Evolutionary conservation across 2,888 invertebrate genomes (phyloP), one percentile per base, ranked within the genome.

Genomic region (Agrochola lota): DNA sequence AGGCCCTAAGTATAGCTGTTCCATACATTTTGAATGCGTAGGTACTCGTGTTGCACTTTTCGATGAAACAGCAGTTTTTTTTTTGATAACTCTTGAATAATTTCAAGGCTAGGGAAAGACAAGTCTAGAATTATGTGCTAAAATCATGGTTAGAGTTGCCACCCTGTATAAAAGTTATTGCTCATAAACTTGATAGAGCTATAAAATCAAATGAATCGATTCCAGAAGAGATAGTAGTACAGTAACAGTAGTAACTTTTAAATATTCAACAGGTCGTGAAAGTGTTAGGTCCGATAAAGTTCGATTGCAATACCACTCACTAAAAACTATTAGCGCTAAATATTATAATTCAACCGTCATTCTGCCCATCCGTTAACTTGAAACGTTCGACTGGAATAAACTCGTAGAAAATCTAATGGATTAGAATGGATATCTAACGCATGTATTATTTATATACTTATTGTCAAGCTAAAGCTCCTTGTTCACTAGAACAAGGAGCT

Each of bases 181-280:
- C 20, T 66, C 77, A 59, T 83, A 52, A 83, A 78, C 23, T 46
- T 12, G 35, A 35, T 15, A 52, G 20, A 49, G 43, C 59, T 26
- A 40, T 83, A 6, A 64, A 64, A 30, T n/a, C 40, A 1, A 57
- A 40, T 40, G 12, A 59, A 49, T 59, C 9, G 17, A 23, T 77
- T 83, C 35, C 5, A 43, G n/a, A 12, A 30, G n/a, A 35, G 15
- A 62, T 55, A 26, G 17, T 49, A n/a, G 15, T 5, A 46, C 23
- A 26, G 55, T 46, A n/a, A n/a, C n/a, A n/a, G n/a, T n/a, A n/a
- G n/a, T n/a, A 62, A 23, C 81, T 23, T 57, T 55, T 74, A 12
- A 26, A 81, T 52, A 3, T 23, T 4, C 43, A 60, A 73, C 11
- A 20, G n/a, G 26, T 63, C 26, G 62, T 62, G 40, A 78, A 49